A percentile compares a stretch with the other conserved stretches of the same genome.
Evolutionary conservation across 2,113 vertebrate genomes (phyloP).

Genomic region (Pedionomus torquatus): DNA sequence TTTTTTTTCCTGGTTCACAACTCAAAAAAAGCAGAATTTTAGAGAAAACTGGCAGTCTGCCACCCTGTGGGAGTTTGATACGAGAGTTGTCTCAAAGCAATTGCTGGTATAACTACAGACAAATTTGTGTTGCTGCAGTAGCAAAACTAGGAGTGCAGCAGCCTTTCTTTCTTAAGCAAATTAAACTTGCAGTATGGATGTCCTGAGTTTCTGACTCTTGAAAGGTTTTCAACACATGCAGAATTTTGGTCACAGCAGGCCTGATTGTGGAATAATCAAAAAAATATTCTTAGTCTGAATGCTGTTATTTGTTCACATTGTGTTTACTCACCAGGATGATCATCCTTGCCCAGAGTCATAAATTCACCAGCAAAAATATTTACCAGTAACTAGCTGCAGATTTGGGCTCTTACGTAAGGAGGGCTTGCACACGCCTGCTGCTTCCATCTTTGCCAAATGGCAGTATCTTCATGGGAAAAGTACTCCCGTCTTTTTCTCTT

Average conservation of each 20-base stretch:
- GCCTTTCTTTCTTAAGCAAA: not conserved
- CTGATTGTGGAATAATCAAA: not conserved
- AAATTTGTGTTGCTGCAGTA: not conserved
- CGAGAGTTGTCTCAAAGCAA: not conserved
- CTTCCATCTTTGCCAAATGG: not conserved
- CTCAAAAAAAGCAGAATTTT: not conserved
- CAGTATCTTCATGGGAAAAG: constrained; percentile 44
- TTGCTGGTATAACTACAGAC: not conserved
- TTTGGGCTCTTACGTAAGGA: not conserved
- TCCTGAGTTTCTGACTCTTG: not conserved
- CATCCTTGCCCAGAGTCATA: not conserved
- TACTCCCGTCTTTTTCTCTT: not conserved
- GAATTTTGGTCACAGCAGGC: not conserved
- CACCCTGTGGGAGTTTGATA: not conserved
- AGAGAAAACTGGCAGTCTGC: not conserved
- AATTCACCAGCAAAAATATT: constrained; percentile 49
- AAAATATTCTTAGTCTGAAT: not conserved
- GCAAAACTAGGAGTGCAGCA: not conserved
- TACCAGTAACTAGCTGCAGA: constrained; percentile 33
- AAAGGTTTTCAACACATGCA: not conserved
- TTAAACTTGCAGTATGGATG: not conserved
- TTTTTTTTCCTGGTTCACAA: not conserved
- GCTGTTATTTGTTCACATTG: not conserved
- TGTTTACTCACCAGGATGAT: not conserved
- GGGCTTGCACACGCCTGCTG: constrained; percentile 3